Conservation (phyloP, 37 sponge, comb jelly and placozoan genomes). For the Petrosia ficiformis region DNA sequence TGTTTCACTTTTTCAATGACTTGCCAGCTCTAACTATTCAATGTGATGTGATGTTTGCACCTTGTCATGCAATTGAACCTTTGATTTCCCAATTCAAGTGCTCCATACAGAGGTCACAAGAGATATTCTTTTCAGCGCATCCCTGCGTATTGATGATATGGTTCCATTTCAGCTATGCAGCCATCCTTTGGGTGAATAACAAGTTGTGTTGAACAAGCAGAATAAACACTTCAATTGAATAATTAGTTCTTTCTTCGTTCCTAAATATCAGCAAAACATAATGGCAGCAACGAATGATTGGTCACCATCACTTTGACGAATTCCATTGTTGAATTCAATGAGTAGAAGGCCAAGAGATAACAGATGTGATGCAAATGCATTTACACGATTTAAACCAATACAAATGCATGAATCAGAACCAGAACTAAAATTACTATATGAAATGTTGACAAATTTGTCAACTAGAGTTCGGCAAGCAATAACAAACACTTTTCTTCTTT, state of each 20-base stretch:
- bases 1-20: constrained; percentile 8
- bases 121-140: constrained; percentile 21
- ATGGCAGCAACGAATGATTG: too few species aligned
- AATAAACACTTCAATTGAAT: constrained; percentile 30
- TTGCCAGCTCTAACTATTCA: constrained; percentile 31
- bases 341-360: constrained; percentile 24
- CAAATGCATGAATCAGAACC: too few species aligned
- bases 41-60: constrained; percentile 1
- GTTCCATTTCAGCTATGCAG: constrained; percentile 23
- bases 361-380: constrained; percentile 2
- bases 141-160: constrained; percentile 34
- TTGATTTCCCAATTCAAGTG: constrained; percentile 30
- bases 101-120: constrained; percentile 49
- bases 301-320: constrained; percentile 22
- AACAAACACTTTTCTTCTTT: too few species aligned
- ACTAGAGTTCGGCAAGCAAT: too few species aligned
- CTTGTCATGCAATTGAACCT: neutral
- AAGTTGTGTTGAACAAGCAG: constrained; percentile 18
- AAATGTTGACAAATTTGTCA: too few species aligned
- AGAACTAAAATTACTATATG: too few species aligned
- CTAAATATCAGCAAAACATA: too few species aligned
- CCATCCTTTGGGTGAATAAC: constrained; percentile 14
- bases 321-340: constrained; percentile 25
- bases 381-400: too few species aligned
- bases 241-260: constrained; percentile 12